Percentiles rank a stretch among this genome's conserved stretches.
phyloP scores from a whole-genome alignment of 1,140 invertebrate species.

The Drosophila kurseongensis region DNA sequence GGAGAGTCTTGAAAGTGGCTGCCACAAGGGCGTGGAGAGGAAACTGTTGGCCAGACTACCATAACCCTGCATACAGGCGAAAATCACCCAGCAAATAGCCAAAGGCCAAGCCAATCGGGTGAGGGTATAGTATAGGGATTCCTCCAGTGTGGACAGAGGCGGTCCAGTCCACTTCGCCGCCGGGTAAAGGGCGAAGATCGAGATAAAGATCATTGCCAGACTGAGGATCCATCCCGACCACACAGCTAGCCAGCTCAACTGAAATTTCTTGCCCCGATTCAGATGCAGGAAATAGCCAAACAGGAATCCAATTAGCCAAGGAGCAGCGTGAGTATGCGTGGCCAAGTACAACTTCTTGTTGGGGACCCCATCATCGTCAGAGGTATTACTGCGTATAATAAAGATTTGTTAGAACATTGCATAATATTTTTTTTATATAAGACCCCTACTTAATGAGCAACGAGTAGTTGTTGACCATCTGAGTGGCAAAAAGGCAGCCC shows the following conservation, averaged over 20 bases:
- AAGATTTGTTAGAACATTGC: not conserved
- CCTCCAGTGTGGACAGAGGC: constrained; percentile 70
- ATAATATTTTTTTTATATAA: fast-evolving
- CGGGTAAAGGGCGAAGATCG: constrained; percentile 73
- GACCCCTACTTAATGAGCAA: constrained; percentile 33
- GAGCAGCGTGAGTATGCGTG: constrained; percentile 62
- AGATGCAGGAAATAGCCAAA: constrained; percentile 64
- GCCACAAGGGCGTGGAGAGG: constrained; percentile 84
- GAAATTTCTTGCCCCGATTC: constrained; percentile 35
- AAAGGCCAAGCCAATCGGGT: constrained; percentile 87
- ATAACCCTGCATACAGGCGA: constrained; percentile 88
- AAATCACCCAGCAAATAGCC: constrained; percentile 88
- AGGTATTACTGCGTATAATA: constrained; percentile 12
- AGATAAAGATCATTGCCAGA: constrained; percentile 62
- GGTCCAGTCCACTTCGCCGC: constrained; percentile 62
- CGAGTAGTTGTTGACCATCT: constrained; percentile 51
- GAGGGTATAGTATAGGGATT: constrained; percentile 87
- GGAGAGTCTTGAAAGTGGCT: constrained; percentile 84
- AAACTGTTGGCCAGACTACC: constrained; percentile 86
- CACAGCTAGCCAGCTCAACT: constrained; percentile 10
- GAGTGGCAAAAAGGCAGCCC: constrained; percentile 52
- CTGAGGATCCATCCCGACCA: constrained; percentile 56
- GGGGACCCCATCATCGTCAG: not conserved
- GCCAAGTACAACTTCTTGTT: constrained; percentile 50
- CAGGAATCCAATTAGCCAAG: constrained; percentile 66